Evolutionary conservation across 2,797 vertebrate genomes (phyloP).

Genomic region (Steatocranus sp.): DNA sequence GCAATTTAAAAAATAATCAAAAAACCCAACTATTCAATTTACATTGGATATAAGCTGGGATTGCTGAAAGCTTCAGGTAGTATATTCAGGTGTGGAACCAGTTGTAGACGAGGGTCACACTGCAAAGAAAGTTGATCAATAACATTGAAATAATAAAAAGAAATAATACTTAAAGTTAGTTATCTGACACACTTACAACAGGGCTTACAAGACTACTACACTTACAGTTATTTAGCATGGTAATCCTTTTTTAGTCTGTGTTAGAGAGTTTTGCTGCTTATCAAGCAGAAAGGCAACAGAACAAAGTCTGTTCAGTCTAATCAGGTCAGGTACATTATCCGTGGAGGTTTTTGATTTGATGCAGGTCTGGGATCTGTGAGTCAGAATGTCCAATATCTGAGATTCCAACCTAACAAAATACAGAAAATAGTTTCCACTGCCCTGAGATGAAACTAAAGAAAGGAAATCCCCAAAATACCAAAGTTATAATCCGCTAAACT

Average conservation of each 20-base stretch:
- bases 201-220: neutral
- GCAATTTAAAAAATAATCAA: neutral
- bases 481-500: neutral
- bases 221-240: neutral
- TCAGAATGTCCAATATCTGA: neutral
- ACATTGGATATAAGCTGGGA: neutral
- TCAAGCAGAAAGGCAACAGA: neutral
- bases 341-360: neutral
- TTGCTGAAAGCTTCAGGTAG: neutral
- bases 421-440: neutral
- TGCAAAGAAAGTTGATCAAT: neutral
- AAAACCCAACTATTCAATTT: neutral
- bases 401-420: neutral
- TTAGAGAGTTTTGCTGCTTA: neutral
- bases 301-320: neutral
- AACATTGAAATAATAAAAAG: neutral
- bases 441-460: neutral
- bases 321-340: neutral
- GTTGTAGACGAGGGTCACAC: neutral
- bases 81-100: neutral
- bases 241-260: neutral
- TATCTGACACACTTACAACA: neutral
- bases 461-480: neutral
- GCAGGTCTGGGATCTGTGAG: neutral
- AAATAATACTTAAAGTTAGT: neutral